Base-by-base conservation (phyloP, 1,140 invertebrate genomes). In the Drosophila tsacasi region DNA sequence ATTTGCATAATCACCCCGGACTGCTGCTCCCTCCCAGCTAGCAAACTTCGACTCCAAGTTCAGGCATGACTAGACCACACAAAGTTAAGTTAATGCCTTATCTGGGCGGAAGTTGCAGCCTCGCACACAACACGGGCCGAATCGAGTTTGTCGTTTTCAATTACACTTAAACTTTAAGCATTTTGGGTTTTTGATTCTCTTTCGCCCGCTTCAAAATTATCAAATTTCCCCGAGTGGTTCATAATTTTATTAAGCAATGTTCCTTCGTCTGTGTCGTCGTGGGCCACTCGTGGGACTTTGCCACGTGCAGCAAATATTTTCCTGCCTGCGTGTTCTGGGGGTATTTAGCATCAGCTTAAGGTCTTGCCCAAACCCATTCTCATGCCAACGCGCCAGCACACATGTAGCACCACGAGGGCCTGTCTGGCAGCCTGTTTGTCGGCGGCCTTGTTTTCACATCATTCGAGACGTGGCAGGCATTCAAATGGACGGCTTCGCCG, bases 141-240 rank as follows among this genome's bases (percentile, higher is more conserved):
- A 52, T 23, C 40, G 23, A 52, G 59, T 71, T 76, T 81, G 58
- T 62, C 75, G 63, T 81, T 85, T 85, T 85, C 83, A 85, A 85
- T 85, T 85, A 85, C 63, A 79, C 79, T 85, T 79, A 54, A 79
- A 76, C 65, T 85, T 81, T 72, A 81, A 85, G 76, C 80, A 76
- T 75, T 79, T 59, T 55, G n/a, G 58, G 46, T 57, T 63, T 71
- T 69, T 47, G 44, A 59, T 78, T 72, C 37, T 52, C 21, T 9
- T 39, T 65, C 46, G 17, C 63, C 21, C 40, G 55, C 21, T 58
- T 59, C 17, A 39, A 77, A 78, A 67, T 81, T 21, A 73, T 68
- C 74, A 82, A 66, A 68, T 81, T 79, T 57, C 9, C 60, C 44
- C 49, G 13, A 69, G 63, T 71, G 58, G 57, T 85, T 84, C 81